These are phyloP conservation scores for Ceyx erithaca DNA, from an alignment of 2,797 vertebrate genomes.

Conservation along the genomic window DNA sequence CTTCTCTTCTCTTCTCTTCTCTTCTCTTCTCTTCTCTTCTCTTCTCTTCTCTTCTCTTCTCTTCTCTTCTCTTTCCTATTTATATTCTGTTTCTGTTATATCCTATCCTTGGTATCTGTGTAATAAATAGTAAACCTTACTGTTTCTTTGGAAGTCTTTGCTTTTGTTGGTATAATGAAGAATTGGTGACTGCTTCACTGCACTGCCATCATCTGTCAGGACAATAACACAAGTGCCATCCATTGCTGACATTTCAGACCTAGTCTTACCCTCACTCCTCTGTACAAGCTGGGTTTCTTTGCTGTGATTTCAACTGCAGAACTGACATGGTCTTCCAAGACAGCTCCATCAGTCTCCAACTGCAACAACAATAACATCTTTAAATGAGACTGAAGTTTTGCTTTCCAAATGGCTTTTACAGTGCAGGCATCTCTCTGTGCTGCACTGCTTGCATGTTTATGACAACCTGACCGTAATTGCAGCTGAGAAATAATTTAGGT, in stretches of 20 bases:
- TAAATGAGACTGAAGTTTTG: slow-evolving; percentile 31
- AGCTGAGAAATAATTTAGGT: slow-evolving; percentile 42
- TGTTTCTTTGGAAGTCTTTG: slow-evolving; percentile 28
- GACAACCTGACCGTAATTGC: slow-evolving; percentile 26
- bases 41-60: too few relatives aligned
- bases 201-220: neutral
- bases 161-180: neutral
- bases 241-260: slow-evolving; percentile 1
- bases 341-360: neutral
- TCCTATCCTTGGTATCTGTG: neutral
- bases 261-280: neutral
- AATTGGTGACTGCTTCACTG: slow-evolving; percentile 33
- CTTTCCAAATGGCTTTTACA: slow-evolving; percentile 29
- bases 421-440: neutral
- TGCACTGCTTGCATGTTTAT: slow-evolving; percentile 2
- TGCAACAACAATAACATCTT: neutral
- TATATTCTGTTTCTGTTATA: neutral
- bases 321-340: slow-evolving; percentile 3
- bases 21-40: too few relatives aligned
- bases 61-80: neutral
- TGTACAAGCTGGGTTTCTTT: neutral
- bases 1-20: too few relatives aligned
- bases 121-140: neutral
- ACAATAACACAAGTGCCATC: neutral
- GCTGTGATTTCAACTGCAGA: slow-evolving; percentile 6